Base-by-base conservation (phyloP, 2,113 vertebrate genomes). In the Orcinus orca region DNA sequence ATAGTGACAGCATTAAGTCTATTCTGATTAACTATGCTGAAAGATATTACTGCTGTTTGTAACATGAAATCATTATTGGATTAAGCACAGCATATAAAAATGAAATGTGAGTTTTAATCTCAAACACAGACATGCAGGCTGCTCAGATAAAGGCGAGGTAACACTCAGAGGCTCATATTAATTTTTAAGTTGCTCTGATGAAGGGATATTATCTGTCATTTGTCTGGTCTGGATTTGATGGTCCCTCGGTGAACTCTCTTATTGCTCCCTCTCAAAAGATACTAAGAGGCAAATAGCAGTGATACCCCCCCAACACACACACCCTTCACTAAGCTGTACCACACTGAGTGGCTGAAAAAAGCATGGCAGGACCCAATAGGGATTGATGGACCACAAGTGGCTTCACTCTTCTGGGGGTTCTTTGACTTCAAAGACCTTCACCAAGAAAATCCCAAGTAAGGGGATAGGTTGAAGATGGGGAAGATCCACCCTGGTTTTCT, bases 1-100 rank as follows among this genome's bases (percentile, higher is more conserved):
- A 99, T 99, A 99, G 99, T 99, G 99, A 99, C 99, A 99, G 99
- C 99, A 99, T 99, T 99, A 99, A 99, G 99, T 99, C 99, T 98
- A 98, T 99, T 99, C 99, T 99, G 99, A 99, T 99, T 99, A 99
- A 99, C 98, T 99, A 99, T 99, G 99, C 99, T 99, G 99, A 99
- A 99, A 99, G 99, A 99, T 99, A 99, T 99, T 99, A 99, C 99
- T 98, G 99, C 99, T 98, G 98, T 99, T 99, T 98, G 99, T 99
- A 99, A 99, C 99, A 99, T 97, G 98, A 99, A 98, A 99, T 99
- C 99, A 98, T 99, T 99, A 99, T 99, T 99, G 99, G 99, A 99
- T 99, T 99, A 99, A 99, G 99, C 99, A 98, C 98, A 98, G 99
- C 98, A 98, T 99, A 99, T 99, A 99, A 99, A 99, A 99, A 99